phyloP scores from a whole-genome alignment of 2,113 vertebrate species.

The Ochotona curzoniae region DNA sequence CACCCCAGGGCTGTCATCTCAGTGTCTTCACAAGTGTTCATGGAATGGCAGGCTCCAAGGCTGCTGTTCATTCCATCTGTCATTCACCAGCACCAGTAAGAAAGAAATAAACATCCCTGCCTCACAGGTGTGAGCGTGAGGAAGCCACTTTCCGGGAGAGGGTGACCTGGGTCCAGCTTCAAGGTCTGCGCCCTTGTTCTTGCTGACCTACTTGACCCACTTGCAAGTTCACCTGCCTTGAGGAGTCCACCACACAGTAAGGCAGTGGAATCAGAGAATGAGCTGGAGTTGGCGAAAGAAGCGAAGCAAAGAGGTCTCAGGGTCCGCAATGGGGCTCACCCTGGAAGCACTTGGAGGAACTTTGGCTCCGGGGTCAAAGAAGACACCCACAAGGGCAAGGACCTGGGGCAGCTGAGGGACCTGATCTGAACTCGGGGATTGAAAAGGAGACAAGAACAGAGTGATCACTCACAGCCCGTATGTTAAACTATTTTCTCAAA shows the following conservation, averaged over 20 bases:
- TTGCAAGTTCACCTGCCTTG: neutral
- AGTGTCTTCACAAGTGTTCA: neutral
- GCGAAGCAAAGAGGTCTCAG: neutral
- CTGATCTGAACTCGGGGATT: conserved; percentile 35
- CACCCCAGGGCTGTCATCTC: neutral
- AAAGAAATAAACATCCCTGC: neutral
- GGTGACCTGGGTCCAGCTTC: neutral
- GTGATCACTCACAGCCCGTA: conserved; percentile 60
- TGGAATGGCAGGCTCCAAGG: neutral
- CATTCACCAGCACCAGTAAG: neutral
- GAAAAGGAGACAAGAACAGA: conserved; percentile 65
- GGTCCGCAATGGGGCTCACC: neutral
- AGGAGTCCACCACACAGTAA: neutral
- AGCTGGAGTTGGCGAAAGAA: neutral
- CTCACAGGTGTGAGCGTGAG: neutral
- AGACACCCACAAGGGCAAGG: conserved; percentile 61
- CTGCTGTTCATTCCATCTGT: neutral
- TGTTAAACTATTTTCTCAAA: conserved; percentile 73
- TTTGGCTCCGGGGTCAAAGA: neutral
- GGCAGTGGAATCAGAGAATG: neutral
- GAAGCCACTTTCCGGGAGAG: neutral
- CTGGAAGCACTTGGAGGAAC: neutral
- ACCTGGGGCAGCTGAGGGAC: neutral
- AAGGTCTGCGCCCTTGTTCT: too few species aligned
- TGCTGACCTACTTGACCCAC: neutral